Evolutionary conservation across 2,888 invertebrate species (phyloP), one percentile per base, ranked within the genome.

Genomic region (Cephus runcator): DNA sequence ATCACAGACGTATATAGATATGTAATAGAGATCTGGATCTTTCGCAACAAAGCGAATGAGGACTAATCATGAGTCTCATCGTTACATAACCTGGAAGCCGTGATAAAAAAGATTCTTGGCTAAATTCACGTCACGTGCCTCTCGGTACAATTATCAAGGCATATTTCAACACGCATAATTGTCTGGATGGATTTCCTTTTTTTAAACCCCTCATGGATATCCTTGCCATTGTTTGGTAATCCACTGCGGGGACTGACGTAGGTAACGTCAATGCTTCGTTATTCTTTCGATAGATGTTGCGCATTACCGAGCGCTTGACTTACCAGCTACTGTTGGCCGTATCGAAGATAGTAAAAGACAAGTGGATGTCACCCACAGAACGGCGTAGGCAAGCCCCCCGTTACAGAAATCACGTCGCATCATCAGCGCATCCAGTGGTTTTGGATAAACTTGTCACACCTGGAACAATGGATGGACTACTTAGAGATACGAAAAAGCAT

Each of bases 391-490:
- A 84, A 85, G 84, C 86, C 88, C 86, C 87, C 88, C 88, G 87
- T 88, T 90, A 86, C 83, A 88, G 80, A 87, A 88, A 87, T 88
- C 88, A 87, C 88, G 87, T 86, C 86, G 89, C 91, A 91, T 91
- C 88, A 88, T 91, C 90, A 86, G 88, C 87, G 86, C 90, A 91
- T 91, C 88, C 89, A 90, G 84, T 88, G 84, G 76, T 85, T 85
- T 88, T 87, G 88, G 35, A 73, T 83, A 69, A 78, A 77, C 75
- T 81, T 77, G 75, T 74, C 82, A 80, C 78, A 83, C 81, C 88
- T 88, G 85, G 31, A 88, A 87, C 68, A 75, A 73, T 30, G 69
- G 56, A 56, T 23, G 9, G 9, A 9, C 56, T 56, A 23, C 23
- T 23, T 56, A 56, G 56, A 23, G 56, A 56, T 56, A 56, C 2